phyloP scores from a whole-genome alignment of 2,888 invertebrate species.

The Apamea anceps region DNA sequence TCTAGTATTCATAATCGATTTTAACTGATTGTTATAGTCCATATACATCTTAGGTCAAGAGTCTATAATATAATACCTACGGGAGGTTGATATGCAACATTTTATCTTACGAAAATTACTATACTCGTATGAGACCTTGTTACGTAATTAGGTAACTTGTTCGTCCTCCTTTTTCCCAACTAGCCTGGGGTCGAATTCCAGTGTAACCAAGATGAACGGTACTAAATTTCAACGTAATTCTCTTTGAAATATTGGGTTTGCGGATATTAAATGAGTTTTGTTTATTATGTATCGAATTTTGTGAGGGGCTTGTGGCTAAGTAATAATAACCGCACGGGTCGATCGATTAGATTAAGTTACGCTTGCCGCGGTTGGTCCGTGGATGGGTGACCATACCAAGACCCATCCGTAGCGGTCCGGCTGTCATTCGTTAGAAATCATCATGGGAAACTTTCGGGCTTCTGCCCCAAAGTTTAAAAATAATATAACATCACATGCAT shows the following conservation, averaged over 20 bases:
- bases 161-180: slow-evolving; percentile 3
- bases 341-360: background rate
- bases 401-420: background rate
- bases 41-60: too few species aligned
- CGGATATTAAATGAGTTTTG: slow-evolving; percentile 24
- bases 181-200: slow-evolving; percentile 35
- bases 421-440: background rate
- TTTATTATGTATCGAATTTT: slow-evolving; percentile 6
- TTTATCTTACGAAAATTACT: background rate
- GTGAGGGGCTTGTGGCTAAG: background rate
- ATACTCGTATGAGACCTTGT: background rate
- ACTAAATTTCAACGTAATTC: slow-evolving; percentile 12
- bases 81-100: background rate
- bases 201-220: background rate
- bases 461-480: too few species aligned
- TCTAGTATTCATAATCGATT: background rate
- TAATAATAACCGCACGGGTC: background rate
- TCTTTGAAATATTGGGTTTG: slow-evolving; percentile 1
- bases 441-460: too few species aligned
- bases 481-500: too few species aligned
- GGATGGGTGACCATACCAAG: background rate
- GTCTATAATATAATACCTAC: background rate
- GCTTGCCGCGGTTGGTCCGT: background rate
- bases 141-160: slow-evolving; percentile 19
- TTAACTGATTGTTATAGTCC: background rate